phyloP scores from a whole-genome alignment of 2,113 vertebrate species.

The Psettodes erumei region DNA sequence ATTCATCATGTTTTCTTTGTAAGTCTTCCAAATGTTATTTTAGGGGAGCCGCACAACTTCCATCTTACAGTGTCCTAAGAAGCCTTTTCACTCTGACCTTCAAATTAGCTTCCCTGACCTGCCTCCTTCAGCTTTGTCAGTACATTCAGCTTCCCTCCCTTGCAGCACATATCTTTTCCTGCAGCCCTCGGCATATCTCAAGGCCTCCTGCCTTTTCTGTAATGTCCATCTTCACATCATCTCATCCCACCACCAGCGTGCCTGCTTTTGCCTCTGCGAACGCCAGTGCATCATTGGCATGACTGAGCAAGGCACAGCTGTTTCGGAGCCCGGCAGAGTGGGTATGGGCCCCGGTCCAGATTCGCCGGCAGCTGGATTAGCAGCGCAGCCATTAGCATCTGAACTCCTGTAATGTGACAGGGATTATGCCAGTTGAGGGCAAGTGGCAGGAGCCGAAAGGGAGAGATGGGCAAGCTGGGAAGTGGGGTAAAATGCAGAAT shows the following conservation, averaged over 20 bases:
- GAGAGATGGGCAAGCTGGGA: slow-evolving; percentile 20
- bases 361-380: slow-evolving; percentile 79
- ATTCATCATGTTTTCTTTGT: neutral
- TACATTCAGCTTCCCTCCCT: neutral
- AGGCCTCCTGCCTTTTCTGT: slow-evolving; percentile 14
- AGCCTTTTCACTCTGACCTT: neutral
- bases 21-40: neutral
- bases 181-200: neutral
- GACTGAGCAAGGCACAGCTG: slow-evolving; percentile 70
- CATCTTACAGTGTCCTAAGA: neutral
- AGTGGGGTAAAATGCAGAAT: slow-evolving; percentile 25
- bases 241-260: slow-evolving; percentile 11
- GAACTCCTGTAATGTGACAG: slow-evolving; percentile 80
- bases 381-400: slow-evolving; percentile 76
- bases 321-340: slow-evolving; percentile 50
- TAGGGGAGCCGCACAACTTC: neutral
- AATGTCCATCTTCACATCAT: slow-evolving; percentile 43
- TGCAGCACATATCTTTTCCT: slow-evolving; percentile 10
- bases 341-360: slow-evolving; percentile 65
- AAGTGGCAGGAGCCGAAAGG: slow-evolving; percentile 41
- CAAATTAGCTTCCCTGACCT: slow-evolving; percentile 7
- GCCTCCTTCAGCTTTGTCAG: slow-evolving; percentile 3
- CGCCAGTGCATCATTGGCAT: slow-evolving; percentile 58
- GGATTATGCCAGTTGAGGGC: slow-evolving; percentile 72
- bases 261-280: slow-evolving; percentile 25